Evolutionary conservation across 2,113 vertebrate species (phyloP), one percentile per base, ranked within the genome.

Genomic region (Lampris megalopsis): DNA sequence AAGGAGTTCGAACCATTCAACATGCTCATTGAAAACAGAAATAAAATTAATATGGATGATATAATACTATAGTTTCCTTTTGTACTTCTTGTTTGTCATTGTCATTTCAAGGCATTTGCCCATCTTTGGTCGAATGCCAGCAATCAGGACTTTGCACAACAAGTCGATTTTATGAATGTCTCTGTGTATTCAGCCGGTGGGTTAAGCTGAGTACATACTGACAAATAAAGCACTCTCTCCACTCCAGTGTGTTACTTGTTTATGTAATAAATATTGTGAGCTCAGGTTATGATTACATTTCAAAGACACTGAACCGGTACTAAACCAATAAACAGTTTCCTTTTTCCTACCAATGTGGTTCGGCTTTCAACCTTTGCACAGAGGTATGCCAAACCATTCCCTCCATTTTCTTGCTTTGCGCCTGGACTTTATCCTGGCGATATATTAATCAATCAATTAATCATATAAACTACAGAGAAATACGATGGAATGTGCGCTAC

Each of bases 261-360:
- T 89, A 80, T 83, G 85, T 72, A 85, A 90, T 90, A 86, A 91
- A 92, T 92, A 87, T 81, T 80, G 68, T 69, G 65, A 47, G 73
- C 71, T 61, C 64, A 63, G 73, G 81, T 86, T 84, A 82, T 86
- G 81, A 88, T 90, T 88, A 91, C 88, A 91, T 90, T 91, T 88
- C 69, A 84, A 75, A 85, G 80, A 77, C 83, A 88, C 68, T 82
- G 68, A 85, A 71, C 71, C 63, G 83, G 73, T 80, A 87, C 57
- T 2, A 77, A 71, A 79, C 84, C 85, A 91, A 92, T 89, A 91
- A 89, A 90, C 88, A 83, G 59, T 73, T 80, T 56, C 73, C 24
- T 79, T 85, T 84, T 82, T 81, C 82, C 64, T 69, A 78, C 63
- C 65, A 68, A 78, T 54, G 54, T 48, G 59, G 63, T 53, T n/a